Base-by-base conservation (phyloP, 2,888 invertebrate genomes). In the Panorpa germanica region DNA sequence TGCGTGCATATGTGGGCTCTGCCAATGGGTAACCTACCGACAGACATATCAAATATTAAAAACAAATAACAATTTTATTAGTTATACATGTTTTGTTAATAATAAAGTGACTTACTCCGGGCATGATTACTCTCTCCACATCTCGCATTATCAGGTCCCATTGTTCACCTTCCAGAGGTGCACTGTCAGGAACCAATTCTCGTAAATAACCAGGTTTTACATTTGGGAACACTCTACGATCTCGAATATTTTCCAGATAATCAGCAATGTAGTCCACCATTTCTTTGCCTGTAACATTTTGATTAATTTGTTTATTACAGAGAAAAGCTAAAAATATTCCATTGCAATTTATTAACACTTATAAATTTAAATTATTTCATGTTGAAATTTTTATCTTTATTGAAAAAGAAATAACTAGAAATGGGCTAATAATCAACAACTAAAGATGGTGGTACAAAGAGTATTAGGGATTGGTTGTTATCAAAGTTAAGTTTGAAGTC, bases 231-330 rank as follows among this genome's bases (percentile, higher is more conserved):
- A 98, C 96, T 10, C 85, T 69, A 3, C 81, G 65, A 9, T 77
- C 78, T 2, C 93, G 65, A 35, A 98, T 88, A 41, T 76, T 82
- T 53, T 85, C 80, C 49, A 96, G 55, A 52, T 98, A 98, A 50
- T 96, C 88, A 1, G 93, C 93, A 41, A 98, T 93, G 53, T 86
- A 98, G 57, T 98, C 96, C 35, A 98, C 85, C 77, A 96, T 80
- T 58, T 95, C 88, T 54, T 95, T 95, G 22, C 93, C 96, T 85
- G 50, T 2, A 39, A 34, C 38, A 25, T 24, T n/a, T n/a, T n/a
- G n/a, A n/a, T n/a, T n/a, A n/a, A n/a, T n/a, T n/a, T n/a, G n/a
- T n/a, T n/a, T n/a, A n/a, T n/a, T n/a, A n/a, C n/a, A n/a, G n/a
- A n/a, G n/a, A n/a, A n/a, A n/a, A n/a, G n/a, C n/a, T n/a, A n/a